Base-by-base conservation (phyloP, 2,797 vertebrate species). In the Sebastes baramenuke region DNA sequence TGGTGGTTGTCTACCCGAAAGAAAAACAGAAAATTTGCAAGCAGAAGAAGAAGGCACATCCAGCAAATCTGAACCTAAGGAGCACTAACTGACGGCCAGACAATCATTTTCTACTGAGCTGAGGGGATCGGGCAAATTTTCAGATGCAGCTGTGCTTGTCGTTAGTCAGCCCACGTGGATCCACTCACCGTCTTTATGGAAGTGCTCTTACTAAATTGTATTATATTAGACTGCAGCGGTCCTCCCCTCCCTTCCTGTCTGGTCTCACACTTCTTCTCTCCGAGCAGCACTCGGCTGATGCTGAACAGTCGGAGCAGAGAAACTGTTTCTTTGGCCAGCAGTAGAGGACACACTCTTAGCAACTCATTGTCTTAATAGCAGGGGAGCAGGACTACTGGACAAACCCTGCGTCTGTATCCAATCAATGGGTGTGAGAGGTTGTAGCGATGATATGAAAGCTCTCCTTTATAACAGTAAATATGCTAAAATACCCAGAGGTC, bases 141-240 rank as follows among this genome's bases (percentile, higher is more conserved):
- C 83, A 86, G 77, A 82, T 85, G 75, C 86, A 90, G 86, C 87
- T 91, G 89, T 36, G 80, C 74, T 81, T 62, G 83, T 87, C 22
- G 60, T 90, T 84, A 85, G 56, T 77, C 80, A 72, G 82, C 80
- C 87, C 86, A 90, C 87, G 24, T 85, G 83, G 76, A 83, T 79
- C 83, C 86, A 91, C 88, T 87, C 81, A 77, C 77, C 79, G 54
- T 88, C 70, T 89, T 90, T 77, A 91, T 85, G 80, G 65, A 89
- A 88, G 77, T 61, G 64, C 88, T 87, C 72, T 68, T 16, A n/a
- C 80, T 75, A 87, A 89, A 87, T 82, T 81, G 71, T 83, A 75
- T 90, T 86, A 90, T 78, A 88, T 89, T 79, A 84, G 59, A 81
- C 38, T 81, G 71, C 32, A 60, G 71, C 27, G 34, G 72, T 83